A percentile compares a stretch with the other conserved stretches of the same genome.
phyloP scores from a whole-genome alignment of 2,888 invertebrate genomes.

The Isoperla grammatica region DNA sequence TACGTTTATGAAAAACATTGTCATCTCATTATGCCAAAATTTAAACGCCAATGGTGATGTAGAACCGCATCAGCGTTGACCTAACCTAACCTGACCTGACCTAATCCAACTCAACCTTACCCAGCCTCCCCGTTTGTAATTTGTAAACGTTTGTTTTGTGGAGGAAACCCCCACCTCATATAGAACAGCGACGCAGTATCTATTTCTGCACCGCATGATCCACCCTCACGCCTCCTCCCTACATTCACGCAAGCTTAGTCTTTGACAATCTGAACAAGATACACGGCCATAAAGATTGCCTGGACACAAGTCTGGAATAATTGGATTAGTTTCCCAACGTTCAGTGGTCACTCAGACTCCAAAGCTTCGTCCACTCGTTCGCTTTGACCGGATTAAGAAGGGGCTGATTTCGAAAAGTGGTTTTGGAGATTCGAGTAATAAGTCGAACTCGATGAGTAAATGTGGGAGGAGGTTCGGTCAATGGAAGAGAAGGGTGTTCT shows the following conservation, averaged over 20 bases:
- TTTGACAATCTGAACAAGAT: conserved; percentile 5
- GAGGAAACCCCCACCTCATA: no score
- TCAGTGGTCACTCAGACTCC: background rate
- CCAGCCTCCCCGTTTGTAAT: no score
- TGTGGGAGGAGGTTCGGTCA: background rate
- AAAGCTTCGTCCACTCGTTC: background rate
- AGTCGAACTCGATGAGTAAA: background rate
- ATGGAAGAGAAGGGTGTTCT: background rate
- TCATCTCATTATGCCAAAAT: no score
- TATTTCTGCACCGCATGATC: no score
- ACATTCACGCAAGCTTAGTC: conserved; percentile 3
- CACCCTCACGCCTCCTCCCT: background rate
- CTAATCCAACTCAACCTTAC: no score
- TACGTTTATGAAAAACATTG: no score
- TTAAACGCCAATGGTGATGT: no score
- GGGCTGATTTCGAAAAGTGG: conserved; percentile 11
- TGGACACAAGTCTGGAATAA: conserved; percentile 4
- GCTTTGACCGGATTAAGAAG: conserved; percentile 13
- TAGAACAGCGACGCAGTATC: no score
- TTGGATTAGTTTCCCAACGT: conserved; percentile 4
- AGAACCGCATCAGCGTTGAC: no score
- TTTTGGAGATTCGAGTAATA: conserved; percentile 12
- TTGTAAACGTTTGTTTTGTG: no score
- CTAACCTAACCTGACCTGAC: no score
- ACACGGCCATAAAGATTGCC: conserved; percentile 3